These are phyloP conservation scores for Polydrusus tereticollis DNA, from an alignment of 2,888 invertebrate genomes.

Conservation along the genomic window DNA sequence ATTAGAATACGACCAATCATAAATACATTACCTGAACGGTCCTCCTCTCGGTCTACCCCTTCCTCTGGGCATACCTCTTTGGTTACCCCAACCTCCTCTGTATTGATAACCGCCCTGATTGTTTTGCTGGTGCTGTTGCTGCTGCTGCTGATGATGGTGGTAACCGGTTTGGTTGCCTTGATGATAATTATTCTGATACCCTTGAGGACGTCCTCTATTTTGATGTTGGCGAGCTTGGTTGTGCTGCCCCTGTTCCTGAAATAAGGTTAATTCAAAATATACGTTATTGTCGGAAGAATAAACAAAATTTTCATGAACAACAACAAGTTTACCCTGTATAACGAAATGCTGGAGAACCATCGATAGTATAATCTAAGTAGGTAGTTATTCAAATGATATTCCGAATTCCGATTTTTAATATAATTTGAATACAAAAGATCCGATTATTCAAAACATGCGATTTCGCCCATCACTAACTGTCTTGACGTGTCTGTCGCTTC, in stretches of 20 bases:
- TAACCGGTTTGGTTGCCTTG: slow-evolving; percentile 45
- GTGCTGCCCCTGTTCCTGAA: slow-evolving; percentile 24
- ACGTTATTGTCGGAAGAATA: no score
- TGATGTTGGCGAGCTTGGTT: slow-evolving; percentile 60
- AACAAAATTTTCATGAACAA: neutral
- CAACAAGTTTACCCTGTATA: no score
- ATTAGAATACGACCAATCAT: no score
- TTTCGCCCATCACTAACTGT: no score
- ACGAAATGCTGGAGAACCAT: no score
- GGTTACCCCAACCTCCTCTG: slow-evolving; percentile 56
- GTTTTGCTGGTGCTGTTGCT: slow-evolving; percentile 39
- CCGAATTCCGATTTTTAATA: no score
- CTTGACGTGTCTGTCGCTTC: no score
- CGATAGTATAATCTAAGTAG: no score
- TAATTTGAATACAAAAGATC: no score
- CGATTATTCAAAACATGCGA: no score
- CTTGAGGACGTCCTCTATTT: slow-evolving; percentile 50
- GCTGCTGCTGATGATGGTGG: slow-evolving; percentile 45
- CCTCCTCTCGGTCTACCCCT: slow-evolving; percentile 54
- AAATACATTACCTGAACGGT: slow-evolving; percentile 31
- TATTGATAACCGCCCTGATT: slow-evolving; percentile 49
- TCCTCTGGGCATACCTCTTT: slow-evolving; percentile 54
- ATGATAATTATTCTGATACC: slow-evolving; percentile 33
- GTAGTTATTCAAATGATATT: no score
- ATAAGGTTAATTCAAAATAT: no score